Conservation (phyloP, 2,113 vertebrate species). For the Taurulus bubalis region DNA sequence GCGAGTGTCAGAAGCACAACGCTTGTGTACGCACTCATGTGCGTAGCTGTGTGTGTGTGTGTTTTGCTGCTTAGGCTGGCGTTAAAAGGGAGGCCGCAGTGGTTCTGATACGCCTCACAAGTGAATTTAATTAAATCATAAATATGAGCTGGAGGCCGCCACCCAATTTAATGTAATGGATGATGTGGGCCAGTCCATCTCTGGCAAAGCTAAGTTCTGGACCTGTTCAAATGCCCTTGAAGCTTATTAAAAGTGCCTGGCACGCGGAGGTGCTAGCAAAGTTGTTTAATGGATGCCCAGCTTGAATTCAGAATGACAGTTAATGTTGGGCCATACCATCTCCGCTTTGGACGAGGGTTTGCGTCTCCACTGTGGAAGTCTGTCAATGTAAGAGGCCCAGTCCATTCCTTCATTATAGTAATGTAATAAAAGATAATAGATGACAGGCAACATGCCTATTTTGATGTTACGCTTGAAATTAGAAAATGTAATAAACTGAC, state of each 20-base stretch:
- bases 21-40: conserved; percentile 54
- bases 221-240: conserved; percentile 86
- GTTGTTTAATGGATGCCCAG: conserved; percentile 83
- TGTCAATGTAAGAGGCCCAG: conserved; percentile 2
- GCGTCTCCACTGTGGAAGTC: conserved; percentile 28
- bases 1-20: conserved; percentile 75
- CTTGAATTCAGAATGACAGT: conserved; percentile 81
- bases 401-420: conserved; percentile 27
- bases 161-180: conserved; percentile 88
- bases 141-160: conserved; percentile 87
- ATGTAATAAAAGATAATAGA: conserved; percentile 42
- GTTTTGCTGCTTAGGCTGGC: conserved; percentile 77
- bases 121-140: conserved; percentile 89
- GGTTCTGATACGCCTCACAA: conserved; percentile 84
- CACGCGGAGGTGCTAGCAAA: conserved; percentile 81
- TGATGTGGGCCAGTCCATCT: conserved; percentile 85
- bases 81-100: conserved; percentile 80
- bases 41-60: conserved; percentile 40
- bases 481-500: conserved; percentile 12
- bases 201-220: conserved; percentile 84
- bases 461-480: conserved; percentile 33
- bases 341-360: conserved; percentile 58
- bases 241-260: conserved; percentile 87
- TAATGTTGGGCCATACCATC: conserved; percentile 78
- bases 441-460: conserved; percentile 43